phyloP scores from a whole-genome alignment of 2,113 vertebrate species.

The Carollia perspicillata region DNA sequence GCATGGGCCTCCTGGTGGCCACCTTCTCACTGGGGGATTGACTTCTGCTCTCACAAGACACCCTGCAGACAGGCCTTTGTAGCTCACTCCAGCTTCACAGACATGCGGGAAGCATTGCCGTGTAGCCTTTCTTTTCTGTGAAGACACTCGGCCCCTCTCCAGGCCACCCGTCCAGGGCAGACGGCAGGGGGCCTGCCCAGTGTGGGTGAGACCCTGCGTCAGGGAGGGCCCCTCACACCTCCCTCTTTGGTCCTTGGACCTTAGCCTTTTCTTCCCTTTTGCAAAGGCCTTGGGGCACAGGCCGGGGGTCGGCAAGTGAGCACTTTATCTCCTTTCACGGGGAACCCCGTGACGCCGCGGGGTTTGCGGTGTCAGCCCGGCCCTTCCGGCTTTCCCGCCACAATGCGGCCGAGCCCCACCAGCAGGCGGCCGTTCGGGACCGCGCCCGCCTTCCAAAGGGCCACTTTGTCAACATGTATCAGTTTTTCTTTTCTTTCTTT shows the following conservation, averaged over 20 bases:
- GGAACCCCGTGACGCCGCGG: not conserved
- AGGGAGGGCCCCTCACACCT: not conserved
- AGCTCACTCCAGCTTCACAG: not conserved
- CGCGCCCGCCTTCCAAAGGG: not conserved
- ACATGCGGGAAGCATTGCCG: slow-evolving; percentile 20
- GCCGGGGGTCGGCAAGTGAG: slow-evolving; percentile 7
- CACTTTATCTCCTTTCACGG: slow-evolving; percentile 62
- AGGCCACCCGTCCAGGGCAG: not conserved
- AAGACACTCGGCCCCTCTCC: slow-evolving; percentile 1
- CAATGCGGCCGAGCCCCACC: slow-evolving; percentile 59
- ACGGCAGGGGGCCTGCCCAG: not conserved
- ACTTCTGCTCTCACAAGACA: not conserved
- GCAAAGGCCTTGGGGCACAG: slow-evolving; percentile 32
- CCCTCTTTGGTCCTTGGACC: not conserved
- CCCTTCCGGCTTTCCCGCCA: not conserved
- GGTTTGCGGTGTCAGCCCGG: not conserved
- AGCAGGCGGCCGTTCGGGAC: slow-evolving; percentile 48
- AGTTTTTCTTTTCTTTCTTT: slow-evolving; percentile 48
- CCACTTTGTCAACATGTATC: slow-evolving; percentile 22
- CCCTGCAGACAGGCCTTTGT: not conserved
- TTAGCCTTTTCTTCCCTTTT: slow-evolving; percentile 45
- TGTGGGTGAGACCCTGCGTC: not conserved
- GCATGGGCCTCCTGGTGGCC: not conserved
- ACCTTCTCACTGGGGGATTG: not conserved
- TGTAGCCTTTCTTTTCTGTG: slow-evolving; percentile 55